Evolutionary conservation across 53 echinoderm and acorn worm species (phyloP), one percentile per base, ranked within the genome.

Genomic region (Echinometra lucunter): DNA sequence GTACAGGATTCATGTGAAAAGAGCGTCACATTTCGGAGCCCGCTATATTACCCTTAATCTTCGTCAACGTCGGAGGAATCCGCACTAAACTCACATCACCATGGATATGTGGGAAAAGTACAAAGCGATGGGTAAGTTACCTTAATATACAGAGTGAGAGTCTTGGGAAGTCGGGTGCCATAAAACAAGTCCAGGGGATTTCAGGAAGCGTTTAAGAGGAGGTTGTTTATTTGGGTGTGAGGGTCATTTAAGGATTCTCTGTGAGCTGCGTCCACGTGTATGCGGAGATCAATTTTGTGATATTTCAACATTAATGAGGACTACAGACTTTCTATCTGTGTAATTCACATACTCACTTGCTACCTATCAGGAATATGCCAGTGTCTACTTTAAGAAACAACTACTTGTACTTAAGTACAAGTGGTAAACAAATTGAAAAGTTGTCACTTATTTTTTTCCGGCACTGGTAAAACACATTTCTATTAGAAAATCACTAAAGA

Each of bases 81-180:
- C 37, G 1, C 89, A 60, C 37, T 1, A 58, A 37, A 9, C 18
- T 89, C 37, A 37, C 92, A 37, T 92, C 92, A 92, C 44, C 28
- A 92, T 92, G 92, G 92, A 92, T 92, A 56, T 78, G 92, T 92
- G 92, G 92, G 78, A 78, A 35, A 92, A 92, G 78, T 92, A 92
- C 42, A 92, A 92, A 60, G 57, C 55, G 92, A 92, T 75, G 80
- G 92, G 92, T 92, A 92, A 92, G 92, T 92, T 47, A n/a, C 30
- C 28, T 85, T n/a, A 28, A 85, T 60, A 60, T 58, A 28, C 38
- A 37, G 0, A 42, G 25, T 21, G 53, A 90, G 57, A 60, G 37
- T 58, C 40, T 19, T 19, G 30, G 0, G 18, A 81, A 19, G 44
- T 25, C 23, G 21, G 49, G 85, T 49, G 28, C 85, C 28, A 49